These are phyloP conservation scores for Mesopsocus fuscifrons DNA, from an alignment of 2,888 invertebrate genomes.

Conservation along the genomic window DNA sequence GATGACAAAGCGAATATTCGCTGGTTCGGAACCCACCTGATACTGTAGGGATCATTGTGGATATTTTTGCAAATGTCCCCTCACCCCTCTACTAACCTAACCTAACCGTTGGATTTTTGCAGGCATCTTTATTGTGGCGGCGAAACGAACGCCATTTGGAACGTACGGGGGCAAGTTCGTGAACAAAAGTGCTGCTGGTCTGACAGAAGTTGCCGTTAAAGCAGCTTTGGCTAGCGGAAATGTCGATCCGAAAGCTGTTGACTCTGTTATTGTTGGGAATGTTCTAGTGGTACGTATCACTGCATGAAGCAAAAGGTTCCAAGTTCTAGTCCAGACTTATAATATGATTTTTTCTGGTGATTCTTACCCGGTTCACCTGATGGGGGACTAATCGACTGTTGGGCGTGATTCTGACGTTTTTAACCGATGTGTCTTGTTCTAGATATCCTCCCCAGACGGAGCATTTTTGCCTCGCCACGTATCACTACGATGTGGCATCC, in stretches of 20 bases:
- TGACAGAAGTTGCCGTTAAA: conserved; percentile 63
- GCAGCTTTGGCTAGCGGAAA: conserved; percentile 63
- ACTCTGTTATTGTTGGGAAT: conserved; percentile 79
- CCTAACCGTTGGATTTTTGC: conserved; percentile 17
- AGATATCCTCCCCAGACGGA: conserved; percentile 65
- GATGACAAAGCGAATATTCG: no score
- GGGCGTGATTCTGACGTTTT: no score
- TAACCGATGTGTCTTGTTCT: conserved; percentile 17
- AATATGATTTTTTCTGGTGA: no score
- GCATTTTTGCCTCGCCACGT: conserved; percentile 74
- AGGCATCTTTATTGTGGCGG: conserved; percentile 85
- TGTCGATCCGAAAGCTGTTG: conserved; percentile 67
- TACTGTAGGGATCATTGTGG: no score
- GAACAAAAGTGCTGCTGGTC: conserved; percentile 50
- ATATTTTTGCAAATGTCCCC: no score
- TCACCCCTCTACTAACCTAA: no score
- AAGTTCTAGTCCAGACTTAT: no score
- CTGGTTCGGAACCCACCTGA: no score
- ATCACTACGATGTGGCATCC: conserved; percentile 67
- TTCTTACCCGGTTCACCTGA: no score
- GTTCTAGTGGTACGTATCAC: conserved; percentile 53
- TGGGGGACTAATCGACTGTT: conserved; percentile 15
- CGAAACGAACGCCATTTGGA: conserved; percentile 93
- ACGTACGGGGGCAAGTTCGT: conserved; percentile 75
- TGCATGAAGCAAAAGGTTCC: no score